phyloP scores from a whole-genome alignment of 2,113 vertebrate genomes.

The Peromyscus polionotus region DNA sequence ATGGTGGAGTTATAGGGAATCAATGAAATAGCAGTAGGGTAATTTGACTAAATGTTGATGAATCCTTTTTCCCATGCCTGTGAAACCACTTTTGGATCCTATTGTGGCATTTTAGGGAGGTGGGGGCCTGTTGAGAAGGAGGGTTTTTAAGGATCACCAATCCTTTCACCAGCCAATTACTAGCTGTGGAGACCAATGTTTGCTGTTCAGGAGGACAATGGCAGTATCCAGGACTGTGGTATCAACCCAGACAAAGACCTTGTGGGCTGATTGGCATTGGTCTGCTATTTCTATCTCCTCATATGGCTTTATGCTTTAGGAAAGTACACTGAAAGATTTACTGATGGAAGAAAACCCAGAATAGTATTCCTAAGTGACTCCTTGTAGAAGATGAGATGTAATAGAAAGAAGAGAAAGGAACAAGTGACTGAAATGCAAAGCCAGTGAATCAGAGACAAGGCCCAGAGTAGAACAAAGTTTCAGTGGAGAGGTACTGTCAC shows the following conservation, averaged over 20 bases:
- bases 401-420: background rate
- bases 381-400: slow-evolving; percentile 18
- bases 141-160: background rate
- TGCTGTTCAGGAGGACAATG: background rate
- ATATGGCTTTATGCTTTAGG: background rate
- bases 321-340: background rate
- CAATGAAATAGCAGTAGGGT: too few relatives aligned
- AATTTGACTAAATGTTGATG: background rate
- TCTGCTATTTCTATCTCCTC: slow-evolving; percentile 3
- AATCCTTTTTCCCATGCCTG: background rate
- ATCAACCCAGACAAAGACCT: background rate
- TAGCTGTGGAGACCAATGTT: background rate
- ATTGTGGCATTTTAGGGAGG: background rate
- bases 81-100: background rate
- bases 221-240: background rate
- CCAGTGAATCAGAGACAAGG: slow-evolving; percentile 23
- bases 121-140: background rate
- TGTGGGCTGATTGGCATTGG: background rate
- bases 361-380: background rate
- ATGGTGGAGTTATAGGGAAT: background rate
- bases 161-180: background rate
- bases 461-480: slow-evolving; percentile 34
- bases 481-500: slow-evolving; percentile 37
- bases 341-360: background rate
- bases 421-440: background rate